Conservation (phyloP, 2,113 vertebrate genomes). For the Tursiops truncatus region DNA sequence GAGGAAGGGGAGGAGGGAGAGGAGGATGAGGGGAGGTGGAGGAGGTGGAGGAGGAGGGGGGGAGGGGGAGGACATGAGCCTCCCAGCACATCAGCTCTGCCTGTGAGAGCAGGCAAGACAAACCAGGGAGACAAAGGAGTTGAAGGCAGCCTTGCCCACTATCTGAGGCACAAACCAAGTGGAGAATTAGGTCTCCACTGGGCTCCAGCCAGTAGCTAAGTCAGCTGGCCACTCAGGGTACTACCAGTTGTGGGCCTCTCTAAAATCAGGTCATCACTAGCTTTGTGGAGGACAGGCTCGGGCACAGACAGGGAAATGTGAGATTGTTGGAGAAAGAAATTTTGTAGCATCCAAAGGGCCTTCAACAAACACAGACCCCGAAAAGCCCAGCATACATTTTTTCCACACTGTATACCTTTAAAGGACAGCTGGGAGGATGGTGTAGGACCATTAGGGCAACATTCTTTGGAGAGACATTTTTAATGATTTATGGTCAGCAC, state of each 20-base stretch:
- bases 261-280: background rate
- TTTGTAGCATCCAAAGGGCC: background rate
- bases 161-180: background rate
- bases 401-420: background rate
- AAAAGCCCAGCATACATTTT: background rate
- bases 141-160: background rate
- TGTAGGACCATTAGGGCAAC: background rate
- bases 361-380: background rate
- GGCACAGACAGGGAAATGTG: background rate
- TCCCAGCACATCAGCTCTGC: background rate
- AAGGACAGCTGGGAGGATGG: background rate
- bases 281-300: background rate
- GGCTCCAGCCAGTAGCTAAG: background rate
- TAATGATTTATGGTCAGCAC: background rate
- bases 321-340: background rate
- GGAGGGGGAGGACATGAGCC: background rate
- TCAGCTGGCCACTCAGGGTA: background rate
- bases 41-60: no score
- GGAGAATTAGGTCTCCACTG: background rate
- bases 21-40: no score
- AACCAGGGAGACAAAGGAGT: background rate
- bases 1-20: no score
- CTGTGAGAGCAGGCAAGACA: background rate
- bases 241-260: background rate
- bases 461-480: background rate